These are phyloP conservation scores for Hippocampus mohnikei DNA, from an alignment of 2,113 vertebrate genomes.

Conservation along the genomic window DNA sequence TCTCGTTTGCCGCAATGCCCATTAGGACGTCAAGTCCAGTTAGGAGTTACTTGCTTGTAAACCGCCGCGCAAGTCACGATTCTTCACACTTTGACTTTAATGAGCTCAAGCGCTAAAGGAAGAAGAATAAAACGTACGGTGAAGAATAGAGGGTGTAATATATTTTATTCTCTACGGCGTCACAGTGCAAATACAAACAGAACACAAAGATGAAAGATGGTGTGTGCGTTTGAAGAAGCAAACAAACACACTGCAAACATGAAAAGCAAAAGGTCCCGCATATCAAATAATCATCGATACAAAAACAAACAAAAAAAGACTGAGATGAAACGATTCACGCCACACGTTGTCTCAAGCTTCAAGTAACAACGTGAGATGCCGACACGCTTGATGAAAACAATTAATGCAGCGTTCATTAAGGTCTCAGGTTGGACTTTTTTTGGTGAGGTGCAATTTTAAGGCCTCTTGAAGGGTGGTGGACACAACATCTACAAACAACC, in stretches of 20 bases:
- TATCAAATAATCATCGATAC: conserved; percentile 40
- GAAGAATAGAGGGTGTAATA: not conserved
- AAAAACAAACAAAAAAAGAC: conserved; percentile 35
- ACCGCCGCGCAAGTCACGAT: not conserved
- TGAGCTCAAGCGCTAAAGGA: not conserved
- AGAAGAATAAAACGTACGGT: not conserved
- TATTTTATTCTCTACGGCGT: conserved; percentile 54
- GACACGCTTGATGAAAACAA: conserved; percentile 9
- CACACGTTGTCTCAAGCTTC: not conserved
- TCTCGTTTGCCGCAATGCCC: conserved; percentile 28
- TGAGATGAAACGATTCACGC: not conserved
- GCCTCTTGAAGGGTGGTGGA: conserved; percentile 37
- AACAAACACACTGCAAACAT: conserved; percentile 45
- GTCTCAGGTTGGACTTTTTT: conserved; percentile 33
- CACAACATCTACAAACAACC: conserved; percentile 30
- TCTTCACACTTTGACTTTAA: not conserved
- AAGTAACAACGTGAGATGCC: conserved; percentile 1
- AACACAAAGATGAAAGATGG: conserved; percentile 20
- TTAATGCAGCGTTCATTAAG: conserved; percentile 11
- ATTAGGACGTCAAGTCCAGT: conserved; percentile 22
- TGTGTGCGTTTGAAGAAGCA: conserved; percentile 20
- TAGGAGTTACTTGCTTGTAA: conserved; percentile 8
- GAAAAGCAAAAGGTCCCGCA: conserved; percentile 24
- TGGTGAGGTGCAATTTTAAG: conserved; percentile 49
- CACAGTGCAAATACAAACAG: conserved; percentile 35